Base-by-base conservation (phyloP, 2,113 vertebrate genomes). In the Odontophorus gujanensis region DNA sequence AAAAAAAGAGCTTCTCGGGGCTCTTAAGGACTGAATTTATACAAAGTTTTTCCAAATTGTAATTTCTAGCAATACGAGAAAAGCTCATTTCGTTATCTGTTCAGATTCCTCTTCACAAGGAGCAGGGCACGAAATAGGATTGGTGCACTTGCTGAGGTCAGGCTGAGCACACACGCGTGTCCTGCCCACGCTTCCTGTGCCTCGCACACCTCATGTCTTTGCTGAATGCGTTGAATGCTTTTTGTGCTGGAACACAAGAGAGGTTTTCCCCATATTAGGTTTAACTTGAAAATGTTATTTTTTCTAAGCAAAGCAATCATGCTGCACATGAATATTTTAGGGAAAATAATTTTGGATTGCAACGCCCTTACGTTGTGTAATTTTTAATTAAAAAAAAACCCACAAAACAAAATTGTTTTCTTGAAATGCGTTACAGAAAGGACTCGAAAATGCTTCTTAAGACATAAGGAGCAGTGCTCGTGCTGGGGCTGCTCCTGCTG, bases 221-320 rank as follows among this genome's bases (percentile, higher is more conserved):
- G 34, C 36, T 66, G 69, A 75, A 81, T 69, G 66, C 63, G 93
- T 96, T 74, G 34, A 19, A 95, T 81, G 58, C 15, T 69, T 75
- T 96, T 93, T 83, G 55, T 67, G 32, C 36, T 91, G 83, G 42
- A 95, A 96, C 95, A 72, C 16, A 26, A 72, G 73, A 73, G 15
- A 13, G 43, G 28, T 48, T 92, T 95, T 65, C 48, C 62, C 40
- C 74, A 42, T 58, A n/a, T 77, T 59, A 13, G 87, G 68, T 68
- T 90, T 50, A 57, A 17, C 20, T 38, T 66, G 34, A 85, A 78
- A 81, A 81, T 51, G 32, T 0, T 0, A 5, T 43, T 24, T 13
- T 16, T 72, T 66, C 28, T 24, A 50, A 87, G 61, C 14, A 3
- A 89, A 59, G 3, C 25, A 53, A 87, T 87, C 74, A 47, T 82